Conservation (phyloP, 2,797 vertebrate genomes). For the Gymnoscopelus braueri region DNA sequence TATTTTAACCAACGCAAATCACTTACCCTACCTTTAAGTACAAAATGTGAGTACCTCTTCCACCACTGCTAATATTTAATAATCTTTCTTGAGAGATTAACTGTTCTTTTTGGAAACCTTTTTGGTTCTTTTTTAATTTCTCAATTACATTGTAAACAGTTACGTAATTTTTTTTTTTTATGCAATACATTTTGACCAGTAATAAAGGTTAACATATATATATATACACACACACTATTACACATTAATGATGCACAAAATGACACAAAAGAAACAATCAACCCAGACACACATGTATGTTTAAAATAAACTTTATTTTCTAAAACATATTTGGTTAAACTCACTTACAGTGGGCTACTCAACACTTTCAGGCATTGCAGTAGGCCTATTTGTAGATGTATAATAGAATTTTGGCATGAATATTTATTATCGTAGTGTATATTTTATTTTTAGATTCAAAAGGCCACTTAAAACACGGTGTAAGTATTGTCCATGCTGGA, state of each 20-base stretch:
- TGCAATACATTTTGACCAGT: background rate
- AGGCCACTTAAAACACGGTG: constrained; percentile 72
- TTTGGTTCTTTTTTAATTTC: too few species aligned
- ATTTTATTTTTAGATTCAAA: constrained; percentile 65
- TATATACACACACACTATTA: too few species aligned
- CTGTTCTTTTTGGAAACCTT: too few species aligned
- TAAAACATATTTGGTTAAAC: constrained; percentile 56
- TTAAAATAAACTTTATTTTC: constrained; percentile 75
- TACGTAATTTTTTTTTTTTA: background rate
- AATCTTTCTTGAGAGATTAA: too few species aligned
- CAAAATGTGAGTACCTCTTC: too few species aligned
- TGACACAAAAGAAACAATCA: background rate
- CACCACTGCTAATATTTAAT: too few species aligned
- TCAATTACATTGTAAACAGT: too few species aligned
- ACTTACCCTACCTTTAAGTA: too few species aligned
- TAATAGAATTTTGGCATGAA: constrained; percentile 65
- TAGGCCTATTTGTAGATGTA: constrained; percentile 24
- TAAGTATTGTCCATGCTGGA: constrained; percentile 54
- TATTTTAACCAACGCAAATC: too few species aligned
- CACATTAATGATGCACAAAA: background rate
- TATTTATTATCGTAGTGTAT: constrained; percentile 61
- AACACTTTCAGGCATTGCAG: constrained; percentile 19
- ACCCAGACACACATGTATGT: constrained; percentile 4
- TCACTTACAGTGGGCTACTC: constrained; percentile 27
- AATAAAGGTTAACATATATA: background rate